Conservation (phyloP, 2,888 invertebrate genomes). For the Cephus rjabovi region DNA sequence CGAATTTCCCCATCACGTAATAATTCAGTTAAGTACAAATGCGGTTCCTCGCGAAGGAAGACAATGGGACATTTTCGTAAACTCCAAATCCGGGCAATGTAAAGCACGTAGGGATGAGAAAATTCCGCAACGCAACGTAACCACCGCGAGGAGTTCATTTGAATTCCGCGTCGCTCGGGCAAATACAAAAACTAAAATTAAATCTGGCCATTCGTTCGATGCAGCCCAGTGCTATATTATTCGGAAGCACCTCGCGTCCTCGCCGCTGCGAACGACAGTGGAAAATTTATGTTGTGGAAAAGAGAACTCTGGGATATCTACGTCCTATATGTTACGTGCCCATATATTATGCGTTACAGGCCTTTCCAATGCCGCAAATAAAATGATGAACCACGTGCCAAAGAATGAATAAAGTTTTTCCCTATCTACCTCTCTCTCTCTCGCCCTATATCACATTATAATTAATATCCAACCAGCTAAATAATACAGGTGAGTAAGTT, state of each 20-base stretch:
- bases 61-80: not conserved
- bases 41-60: not conserved
- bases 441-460: no score
- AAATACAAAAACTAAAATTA: conserved; percentile 40
- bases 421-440: not conserved
- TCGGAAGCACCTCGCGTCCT: conserved; percentile 31
- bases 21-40: no score
- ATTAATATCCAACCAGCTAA: no score
- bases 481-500: no score
- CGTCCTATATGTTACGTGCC: no score
- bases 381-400: no score
- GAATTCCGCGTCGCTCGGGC: conserved; percentile 28
- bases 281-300: conserved; percentile 37
- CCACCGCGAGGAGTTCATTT: conserved; percentile 34
- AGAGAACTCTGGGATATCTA: conserved; percentile 6
- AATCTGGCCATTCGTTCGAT: conserved; percentile 39
- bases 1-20: no score
- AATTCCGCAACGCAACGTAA: no score
- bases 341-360: no score
- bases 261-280: conserved; percentile 32
- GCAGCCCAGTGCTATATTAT: conserved; percentile 33
- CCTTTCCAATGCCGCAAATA: no score
- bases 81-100: not conserved
- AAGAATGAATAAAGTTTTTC: not conserved
- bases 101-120: not conserved